Base-by-base conservation (phyloP, 2,113 vertebrate genomes). In the Brachypodius melanocephalos region DNA sequence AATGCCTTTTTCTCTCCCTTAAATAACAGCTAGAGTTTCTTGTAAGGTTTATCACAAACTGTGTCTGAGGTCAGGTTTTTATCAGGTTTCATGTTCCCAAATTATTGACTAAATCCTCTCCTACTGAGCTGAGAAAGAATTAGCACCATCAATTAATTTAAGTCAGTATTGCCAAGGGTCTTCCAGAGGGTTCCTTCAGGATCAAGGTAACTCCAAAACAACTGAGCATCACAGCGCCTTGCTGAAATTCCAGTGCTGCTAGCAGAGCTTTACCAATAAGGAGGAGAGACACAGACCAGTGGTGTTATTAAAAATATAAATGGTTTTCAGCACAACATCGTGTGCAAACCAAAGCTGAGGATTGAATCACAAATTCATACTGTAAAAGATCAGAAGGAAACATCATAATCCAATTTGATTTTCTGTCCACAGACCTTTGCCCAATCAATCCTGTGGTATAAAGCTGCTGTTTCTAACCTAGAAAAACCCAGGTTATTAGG, bases 401-500 rank as follows among this genome's bases (percentile, higher is more conserved):
- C 74, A 96, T 93, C 82, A 86, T 96, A 93, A 95, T 96, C 88
- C 90, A 91, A 85, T 96, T 93, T 97, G 94, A 96, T 96, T 96
- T 96, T 94, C 96, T 96, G 92, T 93, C 96, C 72, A 48, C 95
- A 95, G 85, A 88, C 67, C 90, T 90, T 95, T 79, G 67, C 55
- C 75, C 85, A 88, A 92, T 94, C 93, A 91, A 94, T 94, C 59
- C 59, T 57, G 82, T 52, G 80, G 76, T 76, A 82, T 42, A 85
- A 92, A 93, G 80, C 80, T 93, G 83, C 76, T 84, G 55, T 90
- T 95, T 86, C 83, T 93, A 88, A 67, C 75, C 79, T 40, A 84
- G 94, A 91, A 82, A 91, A 92, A 93, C 69, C 58, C 84, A 72
- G 32, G 92, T 92, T 90, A 86, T 89, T 89, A 89, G 80, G 36